A percentile compares a stretch with the other conserved stretches of the same genome.
Conservation (phyloP, 2,113 vertebrate genomes). For the Mastomys natalensis region DNA sequence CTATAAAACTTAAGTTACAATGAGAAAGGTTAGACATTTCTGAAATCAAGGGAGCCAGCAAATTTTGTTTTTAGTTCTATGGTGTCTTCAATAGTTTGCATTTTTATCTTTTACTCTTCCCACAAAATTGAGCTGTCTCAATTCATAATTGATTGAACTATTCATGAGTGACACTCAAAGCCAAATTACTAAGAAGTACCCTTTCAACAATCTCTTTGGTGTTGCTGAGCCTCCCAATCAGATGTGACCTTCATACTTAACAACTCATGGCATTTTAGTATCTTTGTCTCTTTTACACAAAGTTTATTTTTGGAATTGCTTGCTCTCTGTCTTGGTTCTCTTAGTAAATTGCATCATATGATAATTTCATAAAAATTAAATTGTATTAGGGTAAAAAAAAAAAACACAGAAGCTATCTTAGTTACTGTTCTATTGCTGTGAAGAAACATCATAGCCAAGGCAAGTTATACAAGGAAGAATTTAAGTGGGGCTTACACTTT, state of each 20-base stretch:
- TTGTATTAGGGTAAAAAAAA: neutral
- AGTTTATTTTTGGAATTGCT: neutral
- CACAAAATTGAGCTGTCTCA: neutral
- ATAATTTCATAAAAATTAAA: neutral
- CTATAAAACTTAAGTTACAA: neutral
- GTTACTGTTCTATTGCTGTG: neutral
- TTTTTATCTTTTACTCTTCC: slow-evolving; percentile 8
- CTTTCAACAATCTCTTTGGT: neutral
- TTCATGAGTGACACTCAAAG: slow-evolving; percentile 36
- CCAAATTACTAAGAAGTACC: slow-evolving; percentile 19
- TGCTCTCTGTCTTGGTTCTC: neutral
- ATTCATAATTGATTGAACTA: slow-evolving; percentile 47
- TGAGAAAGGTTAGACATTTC: neutral
- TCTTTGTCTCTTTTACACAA: slow-evolving; percentile 13
- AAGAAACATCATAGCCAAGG: neutral
- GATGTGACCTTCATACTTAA: slow-evolving; percentile 1
- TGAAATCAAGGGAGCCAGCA: neutral
- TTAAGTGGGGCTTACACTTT: neutral
- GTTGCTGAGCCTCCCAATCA: neutral
- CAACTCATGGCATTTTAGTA: neutral
- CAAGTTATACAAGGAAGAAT: neutral
- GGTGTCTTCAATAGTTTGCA: neutral
- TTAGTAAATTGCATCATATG: neutral
- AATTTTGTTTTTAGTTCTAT: neutral
- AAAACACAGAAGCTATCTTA: neutral